Conservation (phyloP, 2,888 invertebrate genomes). For the Ichneumoninae sp. region DNA sequence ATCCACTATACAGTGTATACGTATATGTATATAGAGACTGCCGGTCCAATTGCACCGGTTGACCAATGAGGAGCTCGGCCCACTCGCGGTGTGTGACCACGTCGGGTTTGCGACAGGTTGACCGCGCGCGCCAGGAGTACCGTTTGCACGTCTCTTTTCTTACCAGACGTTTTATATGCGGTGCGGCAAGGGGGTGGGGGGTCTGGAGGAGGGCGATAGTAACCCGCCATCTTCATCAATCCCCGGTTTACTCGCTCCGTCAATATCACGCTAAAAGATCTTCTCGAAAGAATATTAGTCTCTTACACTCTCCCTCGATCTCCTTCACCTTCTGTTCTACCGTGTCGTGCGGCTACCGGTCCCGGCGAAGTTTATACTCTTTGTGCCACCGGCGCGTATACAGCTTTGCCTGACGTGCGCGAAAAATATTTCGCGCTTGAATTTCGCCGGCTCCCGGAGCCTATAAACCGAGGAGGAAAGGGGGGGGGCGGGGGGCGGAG, state of each 20-base stretch:
- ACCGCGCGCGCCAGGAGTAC: slow-evolving; percentile 61
- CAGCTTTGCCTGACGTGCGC: slow-evolving; percentile 46
- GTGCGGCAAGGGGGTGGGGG: neutral
- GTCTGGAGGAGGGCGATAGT: slow-evolving; percentile 18
- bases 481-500: neutral
- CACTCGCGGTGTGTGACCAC: slow-evolving; percentile 60
- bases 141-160: slow-evolving; percentile 58
- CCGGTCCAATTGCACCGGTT: slow-evolving; percentile 61
- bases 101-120: slow-evolving; percentile 67
- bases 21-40: slow-evolving; percentile 19
- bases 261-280: slow-evolving; percentile 31
- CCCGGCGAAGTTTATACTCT: slow-evolving; percentile 16
- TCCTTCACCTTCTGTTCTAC: slow-evolving; percentile 3
- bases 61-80: slow-evolving; percentile 64
- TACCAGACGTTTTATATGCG: slow-evolving; percentile 42
- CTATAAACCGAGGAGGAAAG: neutral
- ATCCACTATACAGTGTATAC: neutral
- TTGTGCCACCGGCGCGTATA: slow-evolving; percentile 26
- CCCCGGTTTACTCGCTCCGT: slow-evolving; percentile 37
- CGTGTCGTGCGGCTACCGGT: slow-evolving; percentile 29
- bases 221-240: slow-evolving; percentile 64
- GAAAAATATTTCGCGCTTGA: slow-evolving; percentile 58
- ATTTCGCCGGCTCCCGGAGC: slow-evolving; percentile 8
- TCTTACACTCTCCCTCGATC: slow-evolving; percentile 2
- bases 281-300: slow-evolving; percentile 11